Evolutionary conservation across 2,888 invertebrate genomes (phyloP), one percentile per base, ranked within the genome.

Genomic region (Hymenopus coronatus): DNA sequence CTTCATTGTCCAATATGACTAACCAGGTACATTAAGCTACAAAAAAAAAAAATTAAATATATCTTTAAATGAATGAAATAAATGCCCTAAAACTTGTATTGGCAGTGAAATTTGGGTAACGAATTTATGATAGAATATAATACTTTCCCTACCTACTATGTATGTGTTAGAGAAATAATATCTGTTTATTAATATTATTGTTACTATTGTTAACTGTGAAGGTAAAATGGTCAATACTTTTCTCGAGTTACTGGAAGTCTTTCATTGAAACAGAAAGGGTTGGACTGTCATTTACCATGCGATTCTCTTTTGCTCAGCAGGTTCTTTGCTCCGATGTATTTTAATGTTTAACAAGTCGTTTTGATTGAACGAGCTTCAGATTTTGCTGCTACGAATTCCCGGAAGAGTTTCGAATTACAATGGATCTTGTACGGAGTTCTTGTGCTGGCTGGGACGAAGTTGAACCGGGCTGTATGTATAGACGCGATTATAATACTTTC

Each of bases 401-500:
- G 54, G 54, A 70, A 70, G 54, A 70, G 54, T 70, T 70, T 70
- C 54, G 54, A 70, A 70, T 70, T 70, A 70, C 54, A 70, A 70
- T 70, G 54, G 54, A 70, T 70, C 54, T 70, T 70, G 54, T 70
- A 70, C 54, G 54, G 54, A 70, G 54, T 70, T 70, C 54, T 70
- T 70, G 54, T 70, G 54, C 54, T 70, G 54, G 54, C 54, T 70
- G 54, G 54, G 54, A 70, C 54, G 54, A 70, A 70, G 54, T 70
- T 70, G 20, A 70, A 25, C 54, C 54, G 25, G 54, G 54, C 20
- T 25, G 54, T 70, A 70, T 70, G 20, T 70, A 70, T 70, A 70
- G 54, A 70, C 54, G 54, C 54, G 87, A 87, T 87, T 87, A 87
- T 87, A 87, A 70, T 33, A 82, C 33, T 27, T 40, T 85, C 27